Conservation (phyloP, 1,140 invertebrate genomes). For the Drosophila nigrodunni region DNA sequence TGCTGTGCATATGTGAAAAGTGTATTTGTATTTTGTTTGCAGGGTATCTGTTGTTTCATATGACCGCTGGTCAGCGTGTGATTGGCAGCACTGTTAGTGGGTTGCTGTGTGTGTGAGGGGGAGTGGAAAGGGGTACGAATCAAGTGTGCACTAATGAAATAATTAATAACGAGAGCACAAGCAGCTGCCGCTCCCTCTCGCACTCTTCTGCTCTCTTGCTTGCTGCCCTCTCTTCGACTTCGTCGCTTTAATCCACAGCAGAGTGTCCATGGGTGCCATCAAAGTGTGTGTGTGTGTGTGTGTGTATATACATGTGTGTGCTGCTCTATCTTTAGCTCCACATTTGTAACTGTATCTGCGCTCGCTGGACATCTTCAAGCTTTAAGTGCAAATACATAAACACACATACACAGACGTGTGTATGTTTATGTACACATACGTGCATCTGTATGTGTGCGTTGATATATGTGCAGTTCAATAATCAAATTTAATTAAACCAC, state of each 20-base stretch:
- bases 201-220: not conserved
- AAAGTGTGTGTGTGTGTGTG: not conserved
- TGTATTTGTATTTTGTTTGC: not conserved
- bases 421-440: not conserved
- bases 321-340: slow-evolving; percentile 20
- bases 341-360: slow-evolving; percentile 16
- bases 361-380: slow-evolving; percentile 25
- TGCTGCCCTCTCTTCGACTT: not conserved
- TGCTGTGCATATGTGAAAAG: too few species aligned
- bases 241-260: not conserved
- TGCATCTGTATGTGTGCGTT: not conserved
- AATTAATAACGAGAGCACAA: slow-evolving; percentile 69
- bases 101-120: not conserved
- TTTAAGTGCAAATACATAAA: slow-evolving; percentile 19
- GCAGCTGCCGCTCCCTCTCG: slow-evolving; percentile 16
- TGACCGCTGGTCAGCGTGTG: not conserved
- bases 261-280: slow-evolving; percentile 5
- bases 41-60: not conserved
- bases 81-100: not conserved
- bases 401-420: not conserved
- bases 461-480: slow-evolving; percentile 32
- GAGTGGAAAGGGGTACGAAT: slow-evolving; percentile 17
- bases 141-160: slow-evolving; percentile 74
- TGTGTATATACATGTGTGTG: slow-evolving; percentile 1
- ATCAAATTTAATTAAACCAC: slow-evolving; percentile 72